Conservation (phyloP, 1,140 invertebrate species). For the Chymomyza costata region DNA sequence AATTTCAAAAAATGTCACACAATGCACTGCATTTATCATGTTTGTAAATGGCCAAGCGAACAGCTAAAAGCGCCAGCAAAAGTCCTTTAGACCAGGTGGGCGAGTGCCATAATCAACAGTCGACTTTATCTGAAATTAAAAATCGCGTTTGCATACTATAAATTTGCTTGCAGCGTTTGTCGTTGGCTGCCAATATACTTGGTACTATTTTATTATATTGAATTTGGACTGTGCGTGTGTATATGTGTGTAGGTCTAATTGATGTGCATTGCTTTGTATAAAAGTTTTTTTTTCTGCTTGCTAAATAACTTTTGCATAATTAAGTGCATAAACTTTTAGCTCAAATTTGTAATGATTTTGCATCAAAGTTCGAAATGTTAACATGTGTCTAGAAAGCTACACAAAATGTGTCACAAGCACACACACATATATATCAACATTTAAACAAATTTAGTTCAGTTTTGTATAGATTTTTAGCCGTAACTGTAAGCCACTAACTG, state of each 20-base stretch:
- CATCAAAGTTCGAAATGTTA: too few relatives aligned
- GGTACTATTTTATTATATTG: too few relatives aligned
- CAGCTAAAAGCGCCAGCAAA: constrained; percentile 4
- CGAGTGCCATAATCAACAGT: constrained; percentile 48
- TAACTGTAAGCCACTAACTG: constrained; percentile 1
- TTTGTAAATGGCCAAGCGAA: constrained; percentile 14
- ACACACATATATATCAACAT: neutral
- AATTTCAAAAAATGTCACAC: constrained; percentile 22
- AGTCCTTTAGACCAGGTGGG: constrained; percentile 5
- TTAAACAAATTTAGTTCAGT: neutral
- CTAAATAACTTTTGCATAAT: too few relatives aligned
- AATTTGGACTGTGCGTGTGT: too few relatives aligned
- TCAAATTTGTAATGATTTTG: too few relatives aligned
- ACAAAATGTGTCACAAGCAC: neutral
- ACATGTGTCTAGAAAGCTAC: too few relatives aligned
- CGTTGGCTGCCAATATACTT: constrained; percentile 36
- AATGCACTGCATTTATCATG: constrained; percentile 50
- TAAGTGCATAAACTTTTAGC: constrained; percentile 20
- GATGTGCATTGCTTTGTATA: too few relatives aligned
- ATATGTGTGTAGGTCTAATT: too few relatives aligned
- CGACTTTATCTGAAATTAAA: constrained; percentile 65
- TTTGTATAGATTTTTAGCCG: constrained; percentile 31
- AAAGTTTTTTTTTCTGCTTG: too few relatives aligned
- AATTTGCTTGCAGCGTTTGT: too few relatives aligned
- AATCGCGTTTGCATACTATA: constrained; percentile 56